Evolutionary conservation across 2,797 vertebrate genomes (phyloP), one percentile per base, ranked within the genome.

Genomic region (Lagorchestes hirsutus): DNA sequence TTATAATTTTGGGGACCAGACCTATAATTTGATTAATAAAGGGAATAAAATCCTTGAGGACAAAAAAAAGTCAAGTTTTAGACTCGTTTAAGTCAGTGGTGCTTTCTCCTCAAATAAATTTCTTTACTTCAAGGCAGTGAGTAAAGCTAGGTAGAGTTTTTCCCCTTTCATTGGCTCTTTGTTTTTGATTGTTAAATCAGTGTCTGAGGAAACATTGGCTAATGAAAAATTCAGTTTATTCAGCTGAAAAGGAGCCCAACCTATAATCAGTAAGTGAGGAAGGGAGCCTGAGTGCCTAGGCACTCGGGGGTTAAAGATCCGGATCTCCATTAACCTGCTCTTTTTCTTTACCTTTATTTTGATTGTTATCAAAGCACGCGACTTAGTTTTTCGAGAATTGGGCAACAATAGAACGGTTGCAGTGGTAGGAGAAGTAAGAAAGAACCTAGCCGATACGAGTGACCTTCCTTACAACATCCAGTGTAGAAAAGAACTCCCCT

Each of bases 131-230:
- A 55, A 93, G 92, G 92, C 18, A 56, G 57, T 34, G 31, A 91
- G 27, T 1, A 4, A 46, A 87, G 24, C 3, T 56, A 55, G 57
- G 59, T 91, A 95, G 31, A 57, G 34, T 58, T 94, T 96, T 62
- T 55, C 91, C 57, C 91, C 55, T 93, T 95, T 93, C 57, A 55
- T 50, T 92, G 40, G 24, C 92, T 92, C 13, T 13, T 34, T 5
- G 67, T 54, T 91, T 90, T 31, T 87, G 56, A 74, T 55, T 96
- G 94, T 74, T 55, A 2, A 67, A 93, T 94, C 91, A 96, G 94
- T 95, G 92, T 90, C 95, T 93, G 92, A 92, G 93, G 95, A 97
- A 97, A 92, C 18, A 55, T 34, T 93, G 56, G 54, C 92, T 92
- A 93, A 94, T 93, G 90, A 95, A 95, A 96, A 96, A 50, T n/a